Base-by-base conservation (phyloP, 2,797 vertebrate genomes). In the Rhinoraja longicauda region DNA sequence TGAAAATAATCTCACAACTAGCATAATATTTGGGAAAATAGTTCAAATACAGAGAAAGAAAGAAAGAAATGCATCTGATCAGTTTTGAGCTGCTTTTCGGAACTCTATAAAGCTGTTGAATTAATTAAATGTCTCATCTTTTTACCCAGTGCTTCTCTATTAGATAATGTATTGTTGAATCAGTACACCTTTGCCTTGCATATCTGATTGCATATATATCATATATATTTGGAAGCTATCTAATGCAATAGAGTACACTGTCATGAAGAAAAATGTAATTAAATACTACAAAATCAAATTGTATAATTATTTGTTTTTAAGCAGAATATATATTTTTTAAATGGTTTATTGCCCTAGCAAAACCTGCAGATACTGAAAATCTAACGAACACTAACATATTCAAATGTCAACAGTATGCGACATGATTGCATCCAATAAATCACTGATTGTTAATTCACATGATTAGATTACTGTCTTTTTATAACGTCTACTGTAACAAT, bases 351-450 rank as follows among this genome's bases (percentile, higher is more conserved):
- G 7, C 2, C 15, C 36, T 88, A 8, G 15, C 19, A 64, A 67
- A 88, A 88, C 64, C 0, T 32, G n/a, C 21, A n/a, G 84, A 62
- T 15, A 88, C 15, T 36, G 17, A 21, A 67, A 62, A 32, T 62
- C 62, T 32, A n/a, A 67, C 32, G 29, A 67, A 88, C 15, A 88
- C 32, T 21, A n/a, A 67, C 21, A 32, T 17, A 88, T 36, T 88
- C 17, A 36, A 36, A 67, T 88, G 84, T 19, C 36, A 36, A 88
- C 2, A 67, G 9, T 88, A 4, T 32, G 64, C 84, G 36, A 32
- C 84, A 67, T 62, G 82, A n/a, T 64, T 86, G 59, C 82, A 86
- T 86, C 29, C 6, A 62, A 86, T 88, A 36, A 64, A 64, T 88
- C 8, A 36, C 62, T 67, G 62, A 88, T 36, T 88, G 19, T 36